phyloP scores from a whole-genome alignment of 2,888 invertebrate genomes.

The Bellardia pandia region DNA sequence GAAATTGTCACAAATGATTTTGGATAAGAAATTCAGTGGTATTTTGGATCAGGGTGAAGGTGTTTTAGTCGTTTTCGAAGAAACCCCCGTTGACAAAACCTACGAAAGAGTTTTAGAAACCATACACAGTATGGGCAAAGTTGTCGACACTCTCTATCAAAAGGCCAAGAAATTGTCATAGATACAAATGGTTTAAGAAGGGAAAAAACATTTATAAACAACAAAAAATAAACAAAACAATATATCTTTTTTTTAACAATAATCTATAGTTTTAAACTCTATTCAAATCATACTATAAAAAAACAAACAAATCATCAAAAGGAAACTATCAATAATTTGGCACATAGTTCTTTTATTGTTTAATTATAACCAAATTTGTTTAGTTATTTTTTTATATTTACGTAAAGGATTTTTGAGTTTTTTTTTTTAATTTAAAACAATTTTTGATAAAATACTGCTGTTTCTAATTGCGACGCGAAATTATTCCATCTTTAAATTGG shows the following conservation, averaged over 20 bases:
- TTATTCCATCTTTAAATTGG: conserved; percentile 52
- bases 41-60: conserved; percentile 99
- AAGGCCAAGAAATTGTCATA: conserved; percentile 99
- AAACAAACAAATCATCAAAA: background rate
- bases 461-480: conserved; percentile 15
- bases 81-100: conserved; percentile 96
- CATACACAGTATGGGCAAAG: conserved; percentile 99
- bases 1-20: conserved; percentile 99
- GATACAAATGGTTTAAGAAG: conserved; percentile 72
- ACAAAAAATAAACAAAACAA: conserved; percentile 42
- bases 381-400: conserved; percentile 1
- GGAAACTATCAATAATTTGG: background rate
- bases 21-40: conserved; percentile 98
- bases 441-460: conserved; percentile 35
- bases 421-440: conserved; percentile 10
- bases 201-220: conserved; percentile 47
- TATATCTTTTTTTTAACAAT: conserved; percentile 42
- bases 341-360: background rate
- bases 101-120: conserved; percentile 99
- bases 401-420: background rate
- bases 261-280: conserved; percentile 51
- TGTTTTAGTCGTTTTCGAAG: conserved; percentile 98
- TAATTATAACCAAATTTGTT: conserved; percentile 18
- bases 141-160: conserved; percentile 99
- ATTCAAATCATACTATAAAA: conserved; percentile 29